Evolutionary conservation across 2,888 invertebrate genomes (phyloP).

Genomic region (Hypsopygia costalis): DNA sequence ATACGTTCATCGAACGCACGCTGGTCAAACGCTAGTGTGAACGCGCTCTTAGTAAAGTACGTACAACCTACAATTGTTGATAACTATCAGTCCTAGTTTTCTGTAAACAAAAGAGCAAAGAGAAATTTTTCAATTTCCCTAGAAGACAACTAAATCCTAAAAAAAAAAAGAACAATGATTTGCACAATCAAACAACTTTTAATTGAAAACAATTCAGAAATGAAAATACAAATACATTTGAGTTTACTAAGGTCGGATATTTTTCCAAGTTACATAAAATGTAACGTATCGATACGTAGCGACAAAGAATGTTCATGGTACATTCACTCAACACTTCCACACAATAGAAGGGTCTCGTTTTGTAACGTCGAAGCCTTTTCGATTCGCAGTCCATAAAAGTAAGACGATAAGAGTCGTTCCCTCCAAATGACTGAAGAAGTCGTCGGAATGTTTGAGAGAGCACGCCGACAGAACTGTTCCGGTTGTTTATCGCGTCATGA

Average conservation of each 20-base stretch:
- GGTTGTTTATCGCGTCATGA: slow-evolving; percentile 50
- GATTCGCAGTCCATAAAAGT: slow-evolving; percentile 72
- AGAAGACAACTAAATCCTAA: too few relatives aligned
- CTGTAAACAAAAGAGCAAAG: too few relatives aligned
- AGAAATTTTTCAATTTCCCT: too few relatives aligned
- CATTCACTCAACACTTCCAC: slow-evolving; percentile 59
- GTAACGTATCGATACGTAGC: slow-evolving; percentile 41
- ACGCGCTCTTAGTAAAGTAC: too few relatives aligned
- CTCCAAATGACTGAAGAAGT: slow-evolving; percentile 63
- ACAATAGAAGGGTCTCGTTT: slow-evolving; percentile 71
- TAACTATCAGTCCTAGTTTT: too few relatives aligned
- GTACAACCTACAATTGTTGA: too few relatives aligned
- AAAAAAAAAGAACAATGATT: too few relatives aligned
- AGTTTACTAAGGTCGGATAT: slow-evolving; percentile 17
- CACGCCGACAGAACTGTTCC: slow-evolving; percentile 21
- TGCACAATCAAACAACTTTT: not conserved
- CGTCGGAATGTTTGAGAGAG: slow-evolving; percentile 43
- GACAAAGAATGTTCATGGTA: slow-evolving; percentile 56
- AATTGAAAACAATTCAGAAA: not conserved
- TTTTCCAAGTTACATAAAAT: slow-evolving; percentile 30
- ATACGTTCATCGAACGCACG: too few relatives aligned
- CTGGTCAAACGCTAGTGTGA: too few relatives aligned
- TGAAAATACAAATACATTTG: slow-evolving; percentile 2
- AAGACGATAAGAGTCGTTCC: slow-evolving; percentile 70
- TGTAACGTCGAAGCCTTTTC: slow-evolving; percentile 63